Evolutionary conservation across 2,797 vertebrate genomes (phyloP), one percentile per base, ranked within the genome.

Genomic region (Xenentodon cancila): DNA sequence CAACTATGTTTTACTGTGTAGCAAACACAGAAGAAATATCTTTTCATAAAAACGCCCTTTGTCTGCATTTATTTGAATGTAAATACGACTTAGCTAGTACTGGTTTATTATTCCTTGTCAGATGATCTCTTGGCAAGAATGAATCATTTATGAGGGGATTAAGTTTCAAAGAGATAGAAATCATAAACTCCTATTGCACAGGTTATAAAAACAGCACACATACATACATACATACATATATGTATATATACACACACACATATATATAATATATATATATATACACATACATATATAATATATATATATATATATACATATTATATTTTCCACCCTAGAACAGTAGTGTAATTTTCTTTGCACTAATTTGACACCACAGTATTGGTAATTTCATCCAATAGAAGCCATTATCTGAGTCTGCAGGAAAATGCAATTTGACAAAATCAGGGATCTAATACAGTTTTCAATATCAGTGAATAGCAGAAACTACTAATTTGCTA

Each of bases 391-490:
- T 85, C 69, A 87, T 75, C 75, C 68, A 79, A 83, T 83, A 87
- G 66, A 76, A 77, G 64, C 64, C 73, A 83, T 89, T 79, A 86
- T 63, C 85, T 20, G 5, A 71, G 70, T 76, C 77, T 73, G 69
- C 69, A 71, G 82, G 82, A 80, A 92, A 91, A 92, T 86, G 89
- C 81, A 88, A 91, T 93, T 91, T 91, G 85, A 84, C 74, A 77
- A 92, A 92, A 92, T 91, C 90, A 89, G 79, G 73, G 87, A 92
- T 92, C 90, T 93, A 91, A 93, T 93, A 90, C 80, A 78, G 87
- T 91, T 89, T 91, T 87, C 89, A 89, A 90, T 85, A 86, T 84
- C 73, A 74, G 76, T 84, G 87, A 90, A 86, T 89, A 88, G 86
- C 84, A 85, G 79, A 90, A 91, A 86, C 84, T 87, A 89, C 81